A percentile compares a stretch with the other conserved stretches of the same genome.
These are phyloP conservation scores for Apotomis betuletana DNA, from an alignment of 2,888 invertebrate species.

Conservation along the genomic window DNA sequence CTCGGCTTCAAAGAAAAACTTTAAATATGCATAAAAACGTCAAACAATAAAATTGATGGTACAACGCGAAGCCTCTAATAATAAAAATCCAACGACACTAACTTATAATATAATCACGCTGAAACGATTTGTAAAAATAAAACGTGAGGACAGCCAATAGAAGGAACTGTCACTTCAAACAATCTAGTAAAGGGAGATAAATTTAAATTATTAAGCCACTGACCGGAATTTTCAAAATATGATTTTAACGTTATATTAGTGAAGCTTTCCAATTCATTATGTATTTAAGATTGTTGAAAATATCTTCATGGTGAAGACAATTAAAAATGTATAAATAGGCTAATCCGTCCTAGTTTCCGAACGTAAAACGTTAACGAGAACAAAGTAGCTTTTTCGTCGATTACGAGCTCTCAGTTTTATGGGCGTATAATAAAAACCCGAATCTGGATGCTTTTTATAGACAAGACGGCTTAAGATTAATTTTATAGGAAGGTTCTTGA, in stretches of 20 bases:
- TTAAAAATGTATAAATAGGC: slow-evolving; percentile 67
- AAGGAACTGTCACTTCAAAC: slow-evolving; percentile 40
- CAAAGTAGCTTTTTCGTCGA: slow-evolving; percentile 54
- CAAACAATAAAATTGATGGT: slow-evolving; percentile 76
- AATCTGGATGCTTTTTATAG: slow-evolving; percentile 70
- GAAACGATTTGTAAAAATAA: slow-evolving; percentile 76
- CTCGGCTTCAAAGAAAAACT: slow-evolving; percentile 77
- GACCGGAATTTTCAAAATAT: slow-evolving; percentile 26
- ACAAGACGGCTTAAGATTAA: slow-evolving; percentile 62
- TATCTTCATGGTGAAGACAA: slow-evolving; percentile 50
- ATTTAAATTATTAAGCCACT: slow-evolving; percentile 32
- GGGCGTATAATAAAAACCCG: slow-evolving; percentile 69
- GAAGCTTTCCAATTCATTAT: slow-evolving; percentile 13
- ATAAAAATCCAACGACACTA: slow-evolving; percentile 65
- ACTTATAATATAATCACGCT: slow-evolving; percentile 68
- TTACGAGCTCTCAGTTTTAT: slow-evolving; percentile 75
- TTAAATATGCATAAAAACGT: slow-evolving; percentile 82
- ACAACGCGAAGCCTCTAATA: slow-evolving; percentile 61
- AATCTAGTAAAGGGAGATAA: slow-evolving; percentile 35
- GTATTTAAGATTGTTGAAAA: slow-evolving; percentile 17
- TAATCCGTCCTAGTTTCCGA: slow-evolving; percentile 60
- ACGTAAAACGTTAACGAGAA: slow-evolving; percentile 50
- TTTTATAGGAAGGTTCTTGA: slow-evolving; percentile 60
- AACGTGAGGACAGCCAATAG: slow-evolving; percentile 63
- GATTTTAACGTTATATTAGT: slow-evolving; percentile 9